Base-by-base conservation (phyloP, 1,140 invertebrate genomes). In the Drosophila oshimai region DNA sequence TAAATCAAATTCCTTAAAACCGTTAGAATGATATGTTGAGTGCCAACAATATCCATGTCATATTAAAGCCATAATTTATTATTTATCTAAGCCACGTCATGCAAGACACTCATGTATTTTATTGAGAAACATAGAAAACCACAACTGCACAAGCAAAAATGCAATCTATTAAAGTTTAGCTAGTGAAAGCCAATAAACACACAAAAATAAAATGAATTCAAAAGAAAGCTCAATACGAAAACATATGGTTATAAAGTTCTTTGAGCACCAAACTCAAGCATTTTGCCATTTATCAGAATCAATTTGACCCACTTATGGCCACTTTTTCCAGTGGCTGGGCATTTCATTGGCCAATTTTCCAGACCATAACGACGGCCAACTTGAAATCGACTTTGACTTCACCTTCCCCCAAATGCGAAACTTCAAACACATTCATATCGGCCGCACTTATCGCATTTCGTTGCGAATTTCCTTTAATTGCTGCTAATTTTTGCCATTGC, bases 391-490 rank as follows among this genome's bases (percentile, higher is more conserved):
- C 45, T 51, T 72, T 72, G 31, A 29, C 28, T 61, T 71, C 67
- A 47, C 54, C 45, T 72, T 71, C 39, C 22, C n/a, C 13, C 44
- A 33, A 50, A 47, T 29, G 39, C 17, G 39, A 74, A 65, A 64
- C 72, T 80, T 83, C 79, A 84, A 77, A 84, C 53, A 47, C 22
- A 29, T 65, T 67, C 74, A 80, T 86, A 86, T 86, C 72, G 53
- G 39, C 34, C 39, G 36, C 42, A 33, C 36, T 80, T 80, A 67
- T 80, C 77, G 47, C 79, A 60, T 47, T 55, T 58, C 31, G 26
- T 69, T 68, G 74, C 54, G 46, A 84, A 55, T 86, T 84, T 81
- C 39, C 76, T 71, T 87, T 87, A 86, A 86, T 86, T 86, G 81
- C 76, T 47, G 75, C 61, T 76, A 86, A 86, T 79, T 84, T 62